Base-by-base conservation (phyloP, 1,140 invertebrate species). In the Rhagoletis zephyria region DNA sequence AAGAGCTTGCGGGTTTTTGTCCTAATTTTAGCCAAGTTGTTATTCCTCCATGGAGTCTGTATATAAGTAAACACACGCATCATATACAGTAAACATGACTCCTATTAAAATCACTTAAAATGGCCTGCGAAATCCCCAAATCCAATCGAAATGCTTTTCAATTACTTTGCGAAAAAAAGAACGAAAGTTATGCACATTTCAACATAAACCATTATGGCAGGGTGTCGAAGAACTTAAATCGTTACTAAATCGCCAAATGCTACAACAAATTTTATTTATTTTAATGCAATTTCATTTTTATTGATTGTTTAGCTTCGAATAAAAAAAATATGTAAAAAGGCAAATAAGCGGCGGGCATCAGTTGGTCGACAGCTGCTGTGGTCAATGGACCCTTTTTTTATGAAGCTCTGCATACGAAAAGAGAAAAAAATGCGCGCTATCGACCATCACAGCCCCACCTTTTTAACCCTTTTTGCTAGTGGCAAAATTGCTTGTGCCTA, bases 201-300 rank as follows among this genome's bases (percentile, higher is more conserved):
- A 81, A 10, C 74, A 56, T 19, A 10, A 30, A 59, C 74, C 74
- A 81, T 81, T 81, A 81, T 10, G 48, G 3, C 48, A 81, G 74
- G 74, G 74, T 81, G 74, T 81, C 48, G 74, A 81, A 59, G 3
- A 74, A 56, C 48, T 81, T 56, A 51, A 56, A 81, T 48, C 48
- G n/a, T 81, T 51, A 81, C 51, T 51, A 81, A 81, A 81, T 59
- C 4, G 48, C 74, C 74, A 81, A 81, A 81, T 59, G 48, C 48
- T 81, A 30, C 74, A 56, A 56, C 61, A 63, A 63, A 63, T 63
- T 63, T 63, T 63, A 63, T 63, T 63, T 63, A 63, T 63, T 63
- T 63, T 63, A 63, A 12, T 9, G 61, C 61, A 1, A 4, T 63
- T 63, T 63, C 4, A 63, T 63, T 16, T 63, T 14, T 63, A 63